These are phyloP conservation scores for Tenebrosternarchus preto DNA, from an alignment of 2,113 vertebrate genomes.

Conservation along the genomic window DNA sequence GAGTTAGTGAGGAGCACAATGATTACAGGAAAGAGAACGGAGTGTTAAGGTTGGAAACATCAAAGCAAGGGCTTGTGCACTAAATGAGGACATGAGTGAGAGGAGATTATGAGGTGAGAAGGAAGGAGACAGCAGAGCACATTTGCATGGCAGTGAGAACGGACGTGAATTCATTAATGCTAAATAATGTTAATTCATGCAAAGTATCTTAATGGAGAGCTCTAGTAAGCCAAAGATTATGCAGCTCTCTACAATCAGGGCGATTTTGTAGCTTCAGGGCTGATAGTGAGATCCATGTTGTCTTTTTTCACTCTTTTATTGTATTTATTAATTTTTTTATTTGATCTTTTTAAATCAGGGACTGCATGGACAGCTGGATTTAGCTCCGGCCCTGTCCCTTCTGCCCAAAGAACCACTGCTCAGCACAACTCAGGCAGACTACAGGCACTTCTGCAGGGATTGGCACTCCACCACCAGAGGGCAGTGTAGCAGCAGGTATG, in stretches of 20 bases:
- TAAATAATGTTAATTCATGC: slow-evolving; percentile 38
- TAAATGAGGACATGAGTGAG: neutral
- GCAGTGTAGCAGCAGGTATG: slow-evolving; percentile 23
- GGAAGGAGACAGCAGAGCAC: neutral
- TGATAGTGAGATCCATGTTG: slow-evolving; percentile 12
- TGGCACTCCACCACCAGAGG: slow-evolving; percentile 36
- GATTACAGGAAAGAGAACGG: neutral
- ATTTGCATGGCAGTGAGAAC: neutral
- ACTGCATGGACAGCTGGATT: slow-evolving; percentile 41
- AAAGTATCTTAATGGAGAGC: slow-evolving; percentile 25
- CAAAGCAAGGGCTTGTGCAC: neutral
- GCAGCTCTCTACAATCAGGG: neutral
- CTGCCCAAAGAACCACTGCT: slow-evolving; percentile 2
- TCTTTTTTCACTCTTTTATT: too few relatives aligned
- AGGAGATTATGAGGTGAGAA: slow-evolving; percentile 18
- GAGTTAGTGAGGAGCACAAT: neutral
- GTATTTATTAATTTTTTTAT: too few relatives aligned
- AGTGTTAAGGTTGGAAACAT: neutral
- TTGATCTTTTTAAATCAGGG: slow-evolving; percentile 26
- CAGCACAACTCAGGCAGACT: slow-evolving; percentile 40
- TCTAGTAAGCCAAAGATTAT: slow-evolving; percentile 10
- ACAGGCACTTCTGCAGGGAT: slow-evolving; percentile 51
- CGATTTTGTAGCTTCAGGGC: neutral
- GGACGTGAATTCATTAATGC: slow-evolving; percentile 25
- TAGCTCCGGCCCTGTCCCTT: neutral